Base-by-base conservation (phyloP, 2,797 vertebrate species). In the Onychomys leucogaster region DNA sequence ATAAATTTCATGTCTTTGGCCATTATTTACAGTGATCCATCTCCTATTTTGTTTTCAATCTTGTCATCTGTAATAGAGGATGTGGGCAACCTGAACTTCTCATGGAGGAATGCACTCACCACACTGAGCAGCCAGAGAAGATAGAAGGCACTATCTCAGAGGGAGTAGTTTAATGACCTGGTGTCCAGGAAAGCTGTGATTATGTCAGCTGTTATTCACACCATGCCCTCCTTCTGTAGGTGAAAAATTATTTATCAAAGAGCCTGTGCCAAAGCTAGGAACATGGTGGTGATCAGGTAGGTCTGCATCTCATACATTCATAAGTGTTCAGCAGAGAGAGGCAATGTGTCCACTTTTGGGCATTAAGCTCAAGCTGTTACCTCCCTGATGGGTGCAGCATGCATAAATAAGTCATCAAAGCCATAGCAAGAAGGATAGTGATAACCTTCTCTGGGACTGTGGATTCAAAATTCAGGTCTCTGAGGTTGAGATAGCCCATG, bases 351-450 rank as follows among this genome's bases (percentile, higher is more conserved):
- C 85, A 55, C 34, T 34, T 14, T 14, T 8, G 46, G 5, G 3
- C 76, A 77, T 85, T 52, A 19, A 75, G 95, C 78, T 94, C 57
- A 71, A 76, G 12, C 67, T 80, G 7, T 78, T 43, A 27, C 80
- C 77, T 73, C 90, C 13, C 23, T 63, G 71, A 12, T 14, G 52
- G 17, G 13, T 0, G 16, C 13, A 29, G 88, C 75, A 34, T 25
- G 76, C 37, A 78, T 63, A 88, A 21, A 29, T 0, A 0, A 27
- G 27, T 84, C 69, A 65, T 34, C 71, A 61, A 34, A 89, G 49
- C 6, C 16, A 75, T 57, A 92, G 21, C 14, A 41, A 89, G 73
- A 65, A 86, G 29, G n/a, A 61, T 43, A 76, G 29, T 32, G 43
- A 57, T 80, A 65, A 29, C 17, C 10, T 63, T 91, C n/a, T 69